Percentiles rank a stretch among this genome's conserved stretches.
These are phyloP conservation scores for Sandelia bainsii DNA, from an alignment of 2,797 vertebrate genomes.

Conservation along the genomic window DNA sequence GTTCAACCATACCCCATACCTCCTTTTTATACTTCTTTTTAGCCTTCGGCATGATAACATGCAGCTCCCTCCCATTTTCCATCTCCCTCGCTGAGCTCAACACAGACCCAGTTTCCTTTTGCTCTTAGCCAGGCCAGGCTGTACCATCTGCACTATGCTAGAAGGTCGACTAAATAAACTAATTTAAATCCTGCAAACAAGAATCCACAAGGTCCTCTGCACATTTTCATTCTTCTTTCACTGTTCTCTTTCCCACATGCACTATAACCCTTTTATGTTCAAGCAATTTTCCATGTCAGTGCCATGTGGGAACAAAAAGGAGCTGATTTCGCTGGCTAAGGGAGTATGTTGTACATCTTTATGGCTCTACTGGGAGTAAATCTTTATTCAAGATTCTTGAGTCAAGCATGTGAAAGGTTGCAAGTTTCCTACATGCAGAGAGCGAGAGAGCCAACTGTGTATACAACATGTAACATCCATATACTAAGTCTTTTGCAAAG, in stretches of 20 bases:
- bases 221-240: not conserved
- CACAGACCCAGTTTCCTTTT: conserved; percentile 69
- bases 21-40: conserved; percentile 14
- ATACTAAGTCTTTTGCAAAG: not conserved
- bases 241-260: conserved; percentile 11
- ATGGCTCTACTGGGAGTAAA: conserved; percentile 16
- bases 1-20: conserved; percentile 13
- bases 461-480: not conserved
- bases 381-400: not conserved
- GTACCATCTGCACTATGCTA: conserved; percentile 56
- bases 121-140: conserved; percentile 51
- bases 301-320: not conserved
- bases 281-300: conserved; percentile 19
- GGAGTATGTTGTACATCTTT: conserved; percentile 20
- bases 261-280: not conserved
- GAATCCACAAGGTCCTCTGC: conserved; percentile 1
- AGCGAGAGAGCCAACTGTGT: not conserved
- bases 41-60: conserved; percentile 41
- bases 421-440: not conserved
- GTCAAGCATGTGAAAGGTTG: not conserved
- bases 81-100: conserved; percentile 43
- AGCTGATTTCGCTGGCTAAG: not conserved
- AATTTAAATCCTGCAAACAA: conserved; percentile 26
- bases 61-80: conserved; percentile 44
- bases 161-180: conserved; percentile 28